Conservation (phyloP, 2,113 vertebrate genomes). For the Oreochromis aureus region DNA sequence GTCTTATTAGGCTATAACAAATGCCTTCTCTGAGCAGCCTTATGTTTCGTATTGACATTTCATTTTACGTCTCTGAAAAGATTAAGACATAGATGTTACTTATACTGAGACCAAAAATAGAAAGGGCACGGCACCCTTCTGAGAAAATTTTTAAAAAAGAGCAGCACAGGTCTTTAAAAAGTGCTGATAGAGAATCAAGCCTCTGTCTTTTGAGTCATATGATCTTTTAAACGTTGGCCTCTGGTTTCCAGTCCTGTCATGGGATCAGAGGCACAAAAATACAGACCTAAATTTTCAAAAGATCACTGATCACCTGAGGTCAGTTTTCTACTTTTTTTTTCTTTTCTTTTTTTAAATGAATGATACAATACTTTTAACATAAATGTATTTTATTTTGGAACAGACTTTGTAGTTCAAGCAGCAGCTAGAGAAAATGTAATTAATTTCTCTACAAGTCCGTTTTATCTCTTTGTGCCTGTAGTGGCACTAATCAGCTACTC, state of each 20-base stretch:
- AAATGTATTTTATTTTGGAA: background rate
- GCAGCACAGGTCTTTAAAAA: background rate
- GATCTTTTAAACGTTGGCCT: background rate
- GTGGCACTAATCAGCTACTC: background rate
- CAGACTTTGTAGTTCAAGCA: background rate
- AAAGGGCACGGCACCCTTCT: background rate
- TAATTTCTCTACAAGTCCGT: background rate
- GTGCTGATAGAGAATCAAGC: background rate
- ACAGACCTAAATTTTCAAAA: background rate
- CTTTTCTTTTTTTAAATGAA: background rate
- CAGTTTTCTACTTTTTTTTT: background rate
- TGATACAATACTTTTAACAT: background rate
- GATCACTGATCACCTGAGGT: background rate
- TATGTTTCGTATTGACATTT: background rate
- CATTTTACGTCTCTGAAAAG: background rate
- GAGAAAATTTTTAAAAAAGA: background rate
- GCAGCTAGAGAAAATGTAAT: background rate
- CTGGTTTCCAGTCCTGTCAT: background rate
- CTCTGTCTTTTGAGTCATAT: conserved; percentile 22
- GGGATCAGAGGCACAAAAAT: background rate
- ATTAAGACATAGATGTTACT: background rate
- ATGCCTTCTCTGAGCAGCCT: background rate
- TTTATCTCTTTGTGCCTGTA: background rate
- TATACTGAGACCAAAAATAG: background rate
- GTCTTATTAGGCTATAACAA: background rate